Evolutionary conservation across 2,888 invertebrate species (phyloP), one percentile per base, ranked within the genome.

Genomic region (Harpalus rubripes): DNA sequence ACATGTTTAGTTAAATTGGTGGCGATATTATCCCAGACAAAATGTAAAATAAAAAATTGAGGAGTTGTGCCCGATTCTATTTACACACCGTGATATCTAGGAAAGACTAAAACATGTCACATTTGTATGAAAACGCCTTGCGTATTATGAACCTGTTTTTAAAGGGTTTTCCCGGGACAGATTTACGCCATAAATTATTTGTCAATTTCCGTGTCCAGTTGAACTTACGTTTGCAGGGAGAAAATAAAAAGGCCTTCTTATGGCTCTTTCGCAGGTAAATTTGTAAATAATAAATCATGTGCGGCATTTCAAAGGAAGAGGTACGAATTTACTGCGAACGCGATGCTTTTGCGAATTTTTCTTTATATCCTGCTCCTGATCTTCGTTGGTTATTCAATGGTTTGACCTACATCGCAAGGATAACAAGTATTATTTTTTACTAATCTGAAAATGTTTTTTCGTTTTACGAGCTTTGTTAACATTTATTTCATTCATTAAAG

Each of bases 251-350:
- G 78, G 32, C 12, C 56, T 0, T 78, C 78, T 78, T 58, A 56
- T 56, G 59, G 58, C 10, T 22, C 78, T 58, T 78, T 32, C 59
- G 78, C 32, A 78, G 59, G 78, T 78, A 78, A 78, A 78, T 78
- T 78, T 78, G 78, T 78, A 78, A 78, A 78, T 78, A 78, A 78
- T 78, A 58, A 78, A 78, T 78, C 78, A 58, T 58, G 44, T 78
- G 58, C 58, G 44, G 56, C 78, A 58, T 78, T 78, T 78, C 78
- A 78, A 78, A 78, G 44, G 78, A 56, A 26, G 58, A 58, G 26
- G 32, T 58, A 78, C 78, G 44, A 78, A 78, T 78, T 78, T 59
- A 58, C 15, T 78, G 56, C 58, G 72, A 74, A 74, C 44, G 72
- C 18, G 41, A 15, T 12, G 68, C 15, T 39, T 68, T 52, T 74